Conservation (phyloP, 2,113 vertebrate genomes). For the Chionomys nivalis region DNA sequence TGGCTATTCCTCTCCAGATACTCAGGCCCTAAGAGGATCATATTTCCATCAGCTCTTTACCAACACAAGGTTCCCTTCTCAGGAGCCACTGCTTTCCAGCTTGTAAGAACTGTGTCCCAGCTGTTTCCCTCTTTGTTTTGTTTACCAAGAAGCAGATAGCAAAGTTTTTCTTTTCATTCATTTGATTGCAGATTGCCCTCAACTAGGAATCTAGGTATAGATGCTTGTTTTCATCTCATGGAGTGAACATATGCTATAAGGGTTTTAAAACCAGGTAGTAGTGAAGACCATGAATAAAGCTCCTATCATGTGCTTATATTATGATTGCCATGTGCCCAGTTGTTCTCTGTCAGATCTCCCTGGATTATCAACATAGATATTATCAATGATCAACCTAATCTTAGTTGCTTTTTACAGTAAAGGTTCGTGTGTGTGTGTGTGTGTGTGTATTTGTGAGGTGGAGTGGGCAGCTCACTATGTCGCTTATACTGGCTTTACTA, state of each 20-base stretch:
- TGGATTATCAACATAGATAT: neutral
- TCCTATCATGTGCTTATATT: neutral
- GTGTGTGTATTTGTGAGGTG: neutral
- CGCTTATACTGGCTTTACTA: neutral
- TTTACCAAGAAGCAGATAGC: neutral
- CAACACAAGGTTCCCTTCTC: neutral
- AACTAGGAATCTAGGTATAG: neutral
- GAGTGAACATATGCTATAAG: too few relatives aligned
- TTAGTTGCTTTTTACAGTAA: neutral
- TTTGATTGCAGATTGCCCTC: neutral
- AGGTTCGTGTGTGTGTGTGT: neutral
- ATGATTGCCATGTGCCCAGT: neutral
- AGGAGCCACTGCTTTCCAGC: neutral
- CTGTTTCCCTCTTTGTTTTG: conserved; percentile 32
- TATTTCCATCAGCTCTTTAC: neutral
- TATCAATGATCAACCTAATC: neutral
- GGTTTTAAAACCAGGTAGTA: neutral
- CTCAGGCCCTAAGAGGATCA: neutral
- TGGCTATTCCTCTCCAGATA: neutral
- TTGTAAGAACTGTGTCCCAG: neutral
- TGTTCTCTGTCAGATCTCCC: neutral
- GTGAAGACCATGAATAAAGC: neutral
- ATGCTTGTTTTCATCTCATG: neutral
- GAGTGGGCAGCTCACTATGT: neutral
- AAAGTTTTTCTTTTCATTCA: neutral